phyloP scores from a whole-genome alignment of 2,113 vertebrate genomes.

The Anser cygnoides region DNA sequence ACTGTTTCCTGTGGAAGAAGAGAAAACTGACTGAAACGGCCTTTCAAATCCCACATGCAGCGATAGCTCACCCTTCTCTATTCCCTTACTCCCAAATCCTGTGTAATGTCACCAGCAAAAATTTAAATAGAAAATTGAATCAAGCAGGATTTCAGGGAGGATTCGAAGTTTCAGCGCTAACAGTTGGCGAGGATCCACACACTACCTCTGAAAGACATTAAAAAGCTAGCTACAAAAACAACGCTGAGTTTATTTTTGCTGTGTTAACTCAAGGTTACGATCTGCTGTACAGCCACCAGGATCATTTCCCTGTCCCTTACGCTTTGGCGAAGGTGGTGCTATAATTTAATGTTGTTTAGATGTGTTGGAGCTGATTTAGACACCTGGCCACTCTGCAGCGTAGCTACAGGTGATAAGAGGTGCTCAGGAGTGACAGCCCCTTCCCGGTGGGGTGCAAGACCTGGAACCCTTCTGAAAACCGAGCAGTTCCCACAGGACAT shows the following conservation, averaged over 20 bases:
- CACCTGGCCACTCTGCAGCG: not conserved
- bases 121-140: constrained; percentile 20
- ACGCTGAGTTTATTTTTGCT: constrained; percentile 3
- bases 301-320: not conserved
- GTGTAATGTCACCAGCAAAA: constrained; percentile 22
- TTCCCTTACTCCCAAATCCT: constrained; percentile 45
- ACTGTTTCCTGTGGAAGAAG: constrained; percentile 56
- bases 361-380: constrained; percentile 17
- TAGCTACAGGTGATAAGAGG: not conserved
- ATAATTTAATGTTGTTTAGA: constrained; percentile 16
- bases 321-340: not conserved
- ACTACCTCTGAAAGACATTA: not conserved
- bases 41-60: constrained; percentile 44
- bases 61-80: constrained; percentile 24
- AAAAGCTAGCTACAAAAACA: constrained; percentile 7
- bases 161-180: not conserved
- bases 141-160: not conserved
- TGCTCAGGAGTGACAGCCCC: not conserved
- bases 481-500: not conserved
- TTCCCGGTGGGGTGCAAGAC: not conserved
- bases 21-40: not conserved
- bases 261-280: not conserved
- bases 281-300: not conserved
- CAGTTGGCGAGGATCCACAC: not conserved
- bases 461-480: not conserved